Percentiles rank a stretch among this genome's conserved stretches.
Conservation (phyloP, 2,113 vertebrate genomes). For the Cynopterus brachyotis region DNA sequence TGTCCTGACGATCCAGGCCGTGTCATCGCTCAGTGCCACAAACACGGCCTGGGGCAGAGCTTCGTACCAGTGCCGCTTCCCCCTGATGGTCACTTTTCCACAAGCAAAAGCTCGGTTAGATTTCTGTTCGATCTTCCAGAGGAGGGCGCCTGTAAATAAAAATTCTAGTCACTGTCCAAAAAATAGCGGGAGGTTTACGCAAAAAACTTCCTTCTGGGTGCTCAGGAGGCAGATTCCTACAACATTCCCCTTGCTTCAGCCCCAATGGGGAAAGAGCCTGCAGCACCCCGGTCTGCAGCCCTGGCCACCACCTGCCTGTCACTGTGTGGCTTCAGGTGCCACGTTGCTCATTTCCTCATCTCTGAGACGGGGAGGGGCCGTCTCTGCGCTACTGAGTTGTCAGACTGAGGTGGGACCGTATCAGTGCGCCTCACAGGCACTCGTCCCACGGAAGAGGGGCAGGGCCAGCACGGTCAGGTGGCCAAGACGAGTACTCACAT, state of each 20-base stretch:
- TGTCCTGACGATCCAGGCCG: conserved; percentile 96
- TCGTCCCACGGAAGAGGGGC: fast-evolving
- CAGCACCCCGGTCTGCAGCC: fast-evolving
- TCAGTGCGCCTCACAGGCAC: fast-evolving
- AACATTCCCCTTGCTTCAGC: neutral
- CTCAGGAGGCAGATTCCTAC: neutral
- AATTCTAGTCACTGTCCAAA: neutral
- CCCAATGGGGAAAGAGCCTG: fast-evolving
- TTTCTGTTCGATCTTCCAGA: conserved; percentile 99
- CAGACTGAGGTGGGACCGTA: neutral
- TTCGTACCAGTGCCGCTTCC: conserved; percentile 98
- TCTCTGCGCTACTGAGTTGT: too few relatives aligned
- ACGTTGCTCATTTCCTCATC: neutral
- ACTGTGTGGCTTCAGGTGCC: neutral
- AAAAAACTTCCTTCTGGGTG: neutral
- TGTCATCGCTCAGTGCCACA: conserved; percentile 94
- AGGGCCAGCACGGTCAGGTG: fast-evolving
- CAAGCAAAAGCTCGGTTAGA: conserved; percentile 96
- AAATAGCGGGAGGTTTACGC: fast-evolving
- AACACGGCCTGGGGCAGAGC: conserved; percentile 93
- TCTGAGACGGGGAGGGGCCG: neutral
- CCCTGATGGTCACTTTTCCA: conserved; percentile 94
- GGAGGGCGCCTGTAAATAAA: conserved; percentile 87
- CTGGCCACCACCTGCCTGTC: neutral
- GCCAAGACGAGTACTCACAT: fast-evolving